Evolutionary conservation across 2,113 vertebrate species (phyloP).

Genomic region (Actenoides hombroni): DNA sequence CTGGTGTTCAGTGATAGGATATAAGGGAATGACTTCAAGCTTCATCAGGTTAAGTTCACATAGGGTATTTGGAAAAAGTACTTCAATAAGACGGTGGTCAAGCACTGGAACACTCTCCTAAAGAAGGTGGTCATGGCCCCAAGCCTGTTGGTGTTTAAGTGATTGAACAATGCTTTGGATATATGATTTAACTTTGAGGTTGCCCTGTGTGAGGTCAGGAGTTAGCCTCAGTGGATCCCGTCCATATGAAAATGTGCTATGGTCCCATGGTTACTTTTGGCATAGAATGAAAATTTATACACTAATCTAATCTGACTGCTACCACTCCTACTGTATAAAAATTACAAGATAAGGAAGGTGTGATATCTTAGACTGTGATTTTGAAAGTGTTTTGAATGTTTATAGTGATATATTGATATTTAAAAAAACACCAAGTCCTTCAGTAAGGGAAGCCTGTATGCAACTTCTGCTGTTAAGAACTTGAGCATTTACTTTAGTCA

Average conservation of each 20-base stretch:
- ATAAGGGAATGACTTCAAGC: neutral
- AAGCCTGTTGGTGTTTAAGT: neutral
- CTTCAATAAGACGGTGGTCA: neutral
- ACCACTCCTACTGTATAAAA: neutral
- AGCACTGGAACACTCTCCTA: neutral
- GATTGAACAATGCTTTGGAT: neutral
- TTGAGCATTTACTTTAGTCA: neutral
- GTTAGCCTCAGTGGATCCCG: neutral
- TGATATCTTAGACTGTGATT: neutral
- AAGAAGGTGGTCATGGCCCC: neutral
- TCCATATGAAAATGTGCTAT: neutral
- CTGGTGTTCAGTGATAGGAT: neutral
- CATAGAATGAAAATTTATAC: neutral
- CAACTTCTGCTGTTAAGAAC: neutral
- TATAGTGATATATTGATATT: neutral
- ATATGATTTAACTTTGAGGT: neutral
- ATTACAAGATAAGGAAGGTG: neutral
- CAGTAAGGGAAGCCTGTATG: neutral
- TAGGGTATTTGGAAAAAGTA: neutral
- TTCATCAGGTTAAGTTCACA: neutral
- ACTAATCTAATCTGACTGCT: neutral
- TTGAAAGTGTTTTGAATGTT: neutral
- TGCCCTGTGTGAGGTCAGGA: neutral
- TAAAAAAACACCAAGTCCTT: neutral
- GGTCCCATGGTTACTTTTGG: neutral